Evolutionary conservation across 2,113 vertebrate genomes (phyloP).

Genomic region (Noctilio leporinus): DNA sequence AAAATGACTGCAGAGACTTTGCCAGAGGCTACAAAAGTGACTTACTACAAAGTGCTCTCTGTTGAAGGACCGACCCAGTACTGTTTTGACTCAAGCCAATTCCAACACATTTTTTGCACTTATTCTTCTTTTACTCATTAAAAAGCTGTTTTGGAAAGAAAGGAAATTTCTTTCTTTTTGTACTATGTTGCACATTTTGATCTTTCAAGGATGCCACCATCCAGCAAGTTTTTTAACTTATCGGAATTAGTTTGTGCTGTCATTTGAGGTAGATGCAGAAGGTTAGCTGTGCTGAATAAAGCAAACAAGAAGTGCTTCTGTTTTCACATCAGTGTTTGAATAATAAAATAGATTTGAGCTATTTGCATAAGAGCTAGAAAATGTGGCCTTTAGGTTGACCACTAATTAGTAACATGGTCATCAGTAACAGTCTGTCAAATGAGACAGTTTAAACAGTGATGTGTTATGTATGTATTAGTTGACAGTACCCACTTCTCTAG

Average conservation of each 20-base stretch:
- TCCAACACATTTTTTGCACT: slow-evolving; percentile 39
- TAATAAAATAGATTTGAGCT: slow-evolving; percentile 30
- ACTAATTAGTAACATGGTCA: not conserved
- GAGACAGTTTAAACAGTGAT: not conserved
- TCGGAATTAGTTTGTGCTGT: not conserved
- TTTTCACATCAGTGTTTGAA: slow-evolving; percentile 32
- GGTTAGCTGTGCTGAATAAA: slow-evolving; percentile 9
- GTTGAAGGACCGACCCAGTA: not conserved
- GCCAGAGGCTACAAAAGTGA: slow-evolving; percentile 53
- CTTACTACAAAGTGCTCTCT: slow-evolving; percentile 56
- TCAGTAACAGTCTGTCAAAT: slow-evolving; percentile 15
- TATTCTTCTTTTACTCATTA: slow-evolving; percentile 40
- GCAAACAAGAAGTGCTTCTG: slow-evolving; percentile 28
- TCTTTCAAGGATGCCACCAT: not conserved
- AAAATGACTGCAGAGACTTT: slow-evolving; percentile 47
- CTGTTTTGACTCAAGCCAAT: slow-evolving; percentile 35
- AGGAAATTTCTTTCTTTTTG: slow-evolving; percentile 10
- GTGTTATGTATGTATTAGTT: not conserved
- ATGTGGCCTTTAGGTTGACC: not conserved
- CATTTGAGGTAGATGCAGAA: slow-evolving; percentile 21
- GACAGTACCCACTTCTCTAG: not conserved
- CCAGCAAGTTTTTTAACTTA: not conserved
- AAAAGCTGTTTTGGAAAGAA: slow-evolving; percentile 15
- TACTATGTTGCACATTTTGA: not conserved
- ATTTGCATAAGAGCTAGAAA: slow-evolving; percentile 8